Percentiles rank a stretch among this genome's conserved stretches.
Evolutionary conservation across 2,113 vertebrate species (phyloP).

Genomic region (Trematocara stigmaticum): DNA sequence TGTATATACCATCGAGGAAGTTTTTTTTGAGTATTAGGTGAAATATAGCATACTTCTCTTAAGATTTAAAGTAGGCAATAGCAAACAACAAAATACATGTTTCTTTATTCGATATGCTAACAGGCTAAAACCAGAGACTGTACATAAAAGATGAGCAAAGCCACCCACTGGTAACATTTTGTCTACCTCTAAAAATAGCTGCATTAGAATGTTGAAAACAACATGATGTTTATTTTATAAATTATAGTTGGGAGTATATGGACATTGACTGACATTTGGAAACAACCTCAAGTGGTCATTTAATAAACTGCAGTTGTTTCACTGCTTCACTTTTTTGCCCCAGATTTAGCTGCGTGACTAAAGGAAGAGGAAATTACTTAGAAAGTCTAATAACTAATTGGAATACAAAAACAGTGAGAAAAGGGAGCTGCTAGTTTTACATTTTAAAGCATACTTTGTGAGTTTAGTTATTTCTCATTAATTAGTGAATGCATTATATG

Average conservation of each 20-base stretch:
- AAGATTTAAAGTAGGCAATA: background rate
- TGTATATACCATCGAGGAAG: background rate
- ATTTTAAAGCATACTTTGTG: background rate
- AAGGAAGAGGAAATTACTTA: background rate
- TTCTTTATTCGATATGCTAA: fast-evolving
- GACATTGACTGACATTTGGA: background rate
- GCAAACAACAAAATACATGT: background rate
- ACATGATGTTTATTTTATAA: background rate
- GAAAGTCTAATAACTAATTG: background rate
- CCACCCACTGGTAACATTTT: background rate
- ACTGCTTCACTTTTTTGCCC: background rate
- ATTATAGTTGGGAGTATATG: background rate
- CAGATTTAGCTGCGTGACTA: background rate
- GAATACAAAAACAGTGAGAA: background rate
- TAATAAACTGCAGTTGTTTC: background rate
- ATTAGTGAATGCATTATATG: background rate
- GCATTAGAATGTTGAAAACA: background rate
- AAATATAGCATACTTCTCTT: background rate
- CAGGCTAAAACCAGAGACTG: background rate
- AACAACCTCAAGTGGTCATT: background rate
- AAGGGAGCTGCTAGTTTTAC: background rate
- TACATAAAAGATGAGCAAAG: background rate
- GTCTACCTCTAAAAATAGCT: background rate
- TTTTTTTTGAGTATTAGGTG: background rate
- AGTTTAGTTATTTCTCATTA: background rate